These are phyloP conservation scores for Ormyrus rosae DNA, from an alignment of 2,888 invertebrate species.

Conservation along the genomic window DNA sequence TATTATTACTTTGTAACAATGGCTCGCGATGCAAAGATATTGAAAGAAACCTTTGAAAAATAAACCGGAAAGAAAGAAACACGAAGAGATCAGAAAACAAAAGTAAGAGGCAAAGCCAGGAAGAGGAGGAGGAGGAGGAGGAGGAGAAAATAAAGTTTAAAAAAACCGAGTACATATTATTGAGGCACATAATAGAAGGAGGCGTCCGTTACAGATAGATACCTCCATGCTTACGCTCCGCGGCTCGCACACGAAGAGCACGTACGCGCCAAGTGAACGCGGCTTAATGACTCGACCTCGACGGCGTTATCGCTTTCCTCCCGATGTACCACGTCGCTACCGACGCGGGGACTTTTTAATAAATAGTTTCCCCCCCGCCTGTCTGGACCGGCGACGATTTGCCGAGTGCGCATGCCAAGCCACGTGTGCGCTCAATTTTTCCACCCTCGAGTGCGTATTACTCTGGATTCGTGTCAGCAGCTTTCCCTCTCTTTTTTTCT, in stretches of 20 bases:
- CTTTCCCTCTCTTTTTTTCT: neutral
- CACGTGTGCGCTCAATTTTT: slow-evolving; percentile 6
- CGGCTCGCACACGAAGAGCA: neutral
- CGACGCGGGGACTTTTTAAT: slow-evolving; percentile 67
- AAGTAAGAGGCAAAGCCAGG: neutral
- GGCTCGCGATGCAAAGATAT: no score
- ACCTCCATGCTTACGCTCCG: neutral
- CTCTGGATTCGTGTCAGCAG: slow-evolving; percentile 30
- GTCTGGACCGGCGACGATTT: slow-evolving; percentile 51
- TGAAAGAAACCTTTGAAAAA: no score
- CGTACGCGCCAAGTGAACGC: slow-evolving; percentile 3
- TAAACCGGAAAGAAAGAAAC: neutral
- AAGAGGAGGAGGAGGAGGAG: neutral
- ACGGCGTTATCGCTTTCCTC: slow-evolving; percentile 74
- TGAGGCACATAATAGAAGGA: neutral
- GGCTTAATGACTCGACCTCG: slow-evolving; percentile 70
- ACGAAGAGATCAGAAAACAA: neutral
- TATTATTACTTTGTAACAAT: no score
- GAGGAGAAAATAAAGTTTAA: slow-evolving; percentile 4
- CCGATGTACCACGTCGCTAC: slow-evolving; percentile 71
- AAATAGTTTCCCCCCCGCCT: slow-evolving; percentile 65
- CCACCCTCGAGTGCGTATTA: neutral
- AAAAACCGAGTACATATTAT: neutral
- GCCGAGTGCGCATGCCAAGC: slow-evolving; percentile 11
- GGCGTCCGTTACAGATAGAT: slow-evolving; percentile 7